These are phyloP conservation scores for Anguilla obscura DNA, from an alignment of 2,797 vertebrate species.

Conservation along the genomic window DNA sequence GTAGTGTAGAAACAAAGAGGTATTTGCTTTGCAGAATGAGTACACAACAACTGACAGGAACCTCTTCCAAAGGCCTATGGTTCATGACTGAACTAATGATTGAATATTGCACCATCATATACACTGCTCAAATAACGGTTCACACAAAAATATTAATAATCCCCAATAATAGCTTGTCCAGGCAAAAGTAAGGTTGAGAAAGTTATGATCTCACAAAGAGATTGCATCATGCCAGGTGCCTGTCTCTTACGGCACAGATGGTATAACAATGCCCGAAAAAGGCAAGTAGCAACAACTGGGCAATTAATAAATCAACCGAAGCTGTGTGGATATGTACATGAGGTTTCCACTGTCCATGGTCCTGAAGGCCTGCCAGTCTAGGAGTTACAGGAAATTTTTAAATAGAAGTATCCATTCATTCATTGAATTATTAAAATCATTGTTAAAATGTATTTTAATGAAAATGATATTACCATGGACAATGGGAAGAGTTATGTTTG, in stretches of 20 bases:
- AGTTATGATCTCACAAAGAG: not conserved
- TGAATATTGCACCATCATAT: not conserved
- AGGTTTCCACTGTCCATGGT: not conserved
- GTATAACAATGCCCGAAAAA: not conserved
- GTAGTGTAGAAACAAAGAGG: constrained; percentile 6
- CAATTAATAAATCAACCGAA: not conserved
- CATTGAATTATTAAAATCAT: too few relatives aligned
- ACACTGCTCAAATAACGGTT: not conserved
- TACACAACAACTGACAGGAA: not conserved
- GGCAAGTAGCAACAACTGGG: not conserved
- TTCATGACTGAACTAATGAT: constrained; percentile 8
- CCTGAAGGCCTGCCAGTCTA: not conserved
- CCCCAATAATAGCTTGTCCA: not conserved
- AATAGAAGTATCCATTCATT: too few relatives aligned
- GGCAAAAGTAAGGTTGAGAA: not conserved
- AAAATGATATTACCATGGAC: not conserved
- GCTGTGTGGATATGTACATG: not conserved
- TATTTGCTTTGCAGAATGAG: not conserved
- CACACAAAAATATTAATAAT: not conserved
- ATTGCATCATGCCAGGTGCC: not conserved
- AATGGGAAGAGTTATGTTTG: not conserved
- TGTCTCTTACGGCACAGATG: not conserved
- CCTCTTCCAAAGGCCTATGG: not conserved
- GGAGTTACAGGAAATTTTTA: too few relatives aligned
- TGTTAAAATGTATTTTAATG: not conserved